Conservation (phyloP, 2,797 vertebrate genomes). For the Alectoris magna region DNA sequence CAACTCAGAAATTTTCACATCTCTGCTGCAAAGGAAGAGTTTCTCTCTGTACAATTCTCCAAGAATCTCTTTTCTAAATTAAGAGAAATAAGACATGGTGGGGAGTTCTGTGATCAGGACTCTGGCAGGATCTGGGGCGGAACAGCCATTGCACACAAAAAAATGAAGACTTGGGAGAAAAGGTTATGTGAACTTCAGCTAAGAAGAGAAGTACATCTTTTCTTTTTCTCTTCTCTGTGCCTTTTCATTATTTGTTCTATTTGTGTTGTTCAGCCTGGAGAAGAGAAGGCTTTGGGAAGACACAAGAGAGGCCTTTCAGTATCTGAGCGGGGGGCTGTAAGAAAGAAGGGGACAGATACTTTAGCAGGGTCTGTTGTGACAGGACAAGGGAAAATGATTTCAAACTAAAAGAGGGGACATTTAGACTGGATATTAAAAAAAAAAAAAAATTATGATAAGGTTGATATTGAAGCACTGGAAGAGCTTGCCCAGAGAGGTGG, state of each 20-base stretch:
- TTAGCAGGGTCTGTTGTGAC: too few species aligned
- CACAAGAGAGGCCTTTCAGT: too few species aligned
- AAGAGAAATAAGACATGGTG: background rate
- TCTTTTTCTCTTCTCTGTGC: background rate
- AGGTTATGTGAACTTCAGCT: background rate
- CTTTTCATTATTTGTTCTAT: background rate
- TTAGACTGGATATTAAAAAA: too few species aligned
- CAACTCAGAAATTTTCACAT: background rate
- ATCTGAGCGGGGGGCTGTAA: too few species aligned
- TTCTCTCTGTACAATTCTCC: background rate
- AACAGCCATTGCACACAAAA: background rate
- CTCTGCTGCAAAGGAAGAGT: background rate
- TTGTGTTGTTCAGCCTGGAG: too few species aligned
- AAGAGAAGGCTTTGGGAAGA: too few species aligned
- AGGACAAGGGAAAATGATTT: too few species aligned
- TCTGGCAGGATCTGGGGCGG: background rate
- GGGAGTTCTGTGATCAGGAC: background rate
- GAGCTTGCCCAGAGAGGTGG: too few species aligned
- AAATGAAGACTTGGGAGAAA: background rate
- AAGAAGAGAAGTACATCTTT: background rate
- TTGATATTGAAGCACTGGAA: too few species aligned
- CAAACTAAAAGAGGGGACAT: too few species aligned
- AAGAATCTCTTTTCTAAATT: background rate
- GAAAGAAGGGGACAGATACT: too few species aligned
- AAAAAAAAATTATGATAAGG: too few species aligned